phyloP scores from a whole-genome alignment of 2,113 vertebrate genomes.

The Castor canadensis region DNA sequence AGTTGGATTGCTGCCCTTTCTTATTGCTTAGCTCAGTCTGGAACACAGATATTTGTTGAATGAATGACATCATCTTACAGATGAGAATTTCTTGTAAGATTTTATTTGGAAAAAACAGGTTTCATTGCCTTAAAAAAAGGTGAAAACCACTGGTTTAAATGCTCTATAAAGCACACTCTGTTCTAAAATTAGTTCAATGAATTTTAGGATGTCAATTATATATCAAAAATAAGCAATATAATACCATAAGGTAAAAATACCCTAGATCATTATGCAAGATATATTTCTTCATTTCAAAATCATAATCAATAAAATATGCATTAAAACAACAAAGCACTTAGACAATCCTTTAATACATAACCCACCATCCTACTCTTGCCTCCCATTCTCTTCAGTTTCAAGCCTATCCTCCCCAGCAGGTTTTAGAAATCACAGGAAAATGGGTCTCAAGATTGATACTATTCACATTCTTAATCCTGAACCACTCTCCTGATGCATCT shows the following conservation, averaged over 20 bases:
- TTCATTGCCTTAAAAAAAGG: not conserved
- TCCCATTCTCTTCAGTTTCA: not conserved
- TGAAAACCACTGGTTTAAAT: not conserved
- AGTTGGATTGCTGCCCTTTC: not conserved
- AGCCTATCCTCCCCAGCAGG: not conserved
- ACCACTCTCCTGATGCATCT: not conserved
- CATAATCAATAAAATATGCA: constrained; percentile 13
- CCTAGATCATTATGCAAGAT: not conserved
- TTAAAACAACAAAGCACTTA: not conserved
- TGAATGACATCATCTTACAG: not conserved
- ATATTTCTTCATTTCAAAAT: constrained; percentile 25
- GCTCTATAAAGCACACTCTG: not conserved
- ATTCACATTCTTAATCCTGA: not conserved
- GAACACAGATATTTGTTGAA: not conserved
- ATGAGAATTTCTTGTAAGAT: constrained; percentile 32
- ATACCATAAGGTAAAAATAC: constrained; percentile 14
- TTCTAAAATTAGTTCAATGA: not conserved
- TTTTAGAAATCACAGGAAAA: not conserved
- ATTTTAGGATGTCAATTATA: not conserved
- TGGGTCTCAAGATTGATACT: not conserved
- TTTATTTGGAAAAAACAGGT: not conserved
- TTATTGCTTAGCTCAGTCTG: not conserved
- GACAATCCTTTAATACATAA: not conserved
- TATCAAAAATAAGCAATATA: not conserved
- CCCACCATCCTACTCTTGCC: not conserved